phyloP scores from a whole-genome alignment of 2,113 vertebrate genomes.

The Halichoeres trimaculatus region DNA sequence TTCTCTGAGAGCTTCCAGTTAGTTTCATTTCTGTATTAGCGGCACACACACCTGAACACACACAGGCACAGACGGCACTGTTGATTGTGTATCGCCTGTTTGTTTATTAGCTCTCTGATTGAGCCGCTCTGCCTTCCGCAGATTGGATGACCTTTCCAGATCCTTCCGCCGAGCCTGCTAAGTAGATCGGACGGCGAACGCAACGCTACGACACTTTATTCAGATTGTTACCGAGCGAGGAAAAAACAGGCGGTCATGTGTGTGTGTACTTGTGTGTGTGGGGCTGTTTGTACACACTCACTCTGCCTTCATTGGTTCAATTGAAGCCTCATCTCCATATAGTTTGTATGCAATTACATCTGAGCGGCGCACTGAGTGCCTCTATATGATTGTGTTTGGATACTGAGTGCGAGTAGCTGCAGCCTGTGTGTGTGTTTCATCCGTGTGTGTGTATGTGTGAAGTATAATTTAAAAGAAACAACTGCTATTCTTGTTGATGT shows the following conservation, averaged over 20 bases:
- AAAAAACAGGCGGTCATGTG: slow-evolving; percentile 58
- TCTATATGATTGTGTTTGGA: slow-evolving; percentile 73
- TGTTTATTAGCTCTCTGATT: slow-evolving; percentile 78
- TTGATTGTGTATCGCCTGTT: slow-evolving; percentile 77
- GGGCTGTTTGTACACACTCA: slow-evolving; percentile 50
- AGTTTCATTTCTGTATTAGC: slow-evolving; percentile 54
- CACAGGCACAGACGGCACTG: slow-evolving; percentile 38
- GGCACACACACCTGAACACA: slow-evolving; percentile 27
- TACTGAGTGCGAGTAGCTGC: slow-evolving; percentile 34
- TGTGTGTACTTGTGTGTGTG: slow-evolving; percentile 13
- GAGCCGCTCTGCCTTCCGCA: slow-evolving; percentile 70
- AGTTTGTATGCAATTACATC: slow-evolving; percentile 79
- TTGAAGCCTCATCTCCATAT: slow-evolving; percentile 79
- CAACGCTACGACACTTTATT: slow-evolving; percentile 75
- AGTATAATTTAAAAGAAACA: slow-evolving; percentile 39
- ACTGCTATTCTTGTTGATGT: slow-evolving; percentile 19
- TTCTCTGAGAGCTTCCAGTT: slow-evolving; percentile 57
- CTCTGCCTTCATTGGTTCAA: slow-evolving; percentile 70
- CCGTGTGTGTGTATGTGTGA: slow-evolving; percentile 37
- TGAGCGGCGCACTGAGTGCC: slow-evolving; percentile 66
- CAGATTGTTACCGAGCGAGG: slow-evolving; percentile 78
- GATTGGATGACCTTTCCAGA: slow-evolving; percentile 85
- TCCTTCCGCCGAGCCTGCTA: slow-evolving; percentile 75
- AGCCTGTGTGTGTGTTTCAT: slow-evolving; percentile 15
- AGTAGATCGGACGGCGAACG: slow-evolving; percentile 79